These are phyloP conservation scores for Nannobrachium achirus DNA, from an alignment of 2,113 vertebrate species.

Conservation along the genomic window DNA sequence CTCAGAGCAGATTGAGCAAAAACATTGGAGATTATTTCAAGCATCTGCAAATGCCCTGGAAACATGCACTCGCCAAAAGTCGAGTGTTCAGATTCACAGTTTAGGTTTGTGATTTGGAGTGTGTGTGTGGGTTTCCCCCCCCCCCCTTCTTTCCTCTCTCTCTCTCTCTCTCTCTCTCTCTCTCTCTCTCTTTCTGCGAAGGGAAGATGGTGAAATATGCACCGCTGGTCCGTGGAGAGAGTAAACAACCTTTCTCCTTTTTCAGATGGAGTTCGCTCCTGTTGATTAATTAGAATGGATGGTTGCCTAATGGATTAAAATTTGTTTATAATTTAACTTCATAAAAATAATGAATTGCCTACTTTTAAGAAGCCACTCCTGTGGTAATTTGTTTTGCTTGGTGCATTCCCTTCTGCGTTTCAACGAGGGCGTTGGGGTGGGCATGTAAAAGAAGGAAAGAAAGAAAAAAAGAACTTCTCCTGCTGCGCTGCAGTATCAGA, in stretches of 20 bases:
- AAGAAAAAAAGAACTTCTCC: constrained; percentile 52
- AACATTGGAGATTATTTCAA: constrained; percentile 99
- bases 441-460: too few relatives aligned
- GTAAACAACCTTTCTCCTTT: constrained; percentile 78
- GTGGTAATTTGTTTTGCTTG: constrained; percentile 73
- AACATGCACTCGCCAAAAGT: constrained; percentile 95
- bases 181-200: constrained; percentile 44
- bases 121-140: not conserved
- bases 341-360: constrained; percentile 77
- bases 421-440: constrained; percentile 56
- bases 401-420: constrained; percentile 51
- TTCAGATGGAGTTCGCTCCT: constrained; percentile 76
- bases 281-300: constrained; percentile 84
- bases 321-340: constrained; percentile 80
- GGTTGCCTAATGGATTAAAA: constrained; percentile 81
- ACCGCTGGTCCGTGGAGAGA: constrained; percentile 74
- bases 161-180: constrained; percentile 31
- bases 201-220: constrained; percentile 74
- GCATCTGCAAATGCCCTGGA: constrained; percentile 99
- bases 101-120: constrained; percentile 81
- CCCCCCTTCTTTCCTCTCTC: constrained; percentile 13
- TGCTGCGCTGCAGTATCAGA: constrained; percentile 58
- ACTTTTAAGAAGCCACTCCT: constrained; percentile 76
- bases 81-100: constrained; percentile 90
- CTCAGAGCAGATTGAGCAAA: constrained; percentile 99